These are phyloP conservation scores for Cerastis rubricosa DNA, from an alignment of 2,888 invertebrate species.

Conservation along the genomic window DNA sequence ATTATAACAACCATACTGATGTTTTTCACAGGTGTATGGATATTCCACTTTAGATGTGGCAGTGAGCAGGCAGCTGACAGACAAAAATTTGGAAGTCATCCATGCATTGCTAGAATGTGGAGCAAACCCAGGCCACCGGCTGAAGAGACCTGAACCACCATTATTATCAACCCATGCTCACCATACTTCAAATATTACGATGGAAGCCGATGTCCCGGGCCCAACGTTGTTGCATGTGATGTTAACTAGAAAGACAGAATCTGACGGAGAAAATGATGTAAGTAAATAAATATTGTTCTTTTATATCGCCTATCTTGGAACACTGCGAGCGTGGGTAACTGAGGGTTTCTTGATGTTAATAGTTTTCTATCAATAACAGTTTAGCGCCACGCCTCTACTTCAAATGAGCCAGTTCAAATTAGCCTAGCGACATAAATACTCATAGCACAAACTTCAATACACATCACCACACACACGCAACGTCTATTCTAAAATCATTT, in stretches of 20 bases:
- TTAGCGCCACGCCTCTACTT: too few relatives aligned
- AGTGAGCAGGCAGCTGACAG: slow-evolving; percentile 75
- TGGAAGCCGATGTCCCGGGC: slow-evolving; percentile 78
- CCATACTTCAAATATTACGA: slow-evolving; percentile 7
- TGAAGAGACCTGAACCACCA: slow-evolving; percentile 55
- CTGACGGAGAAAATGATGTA: slow-evolving; percentile 76
- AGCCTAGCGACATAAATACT: too few relatives aligned
- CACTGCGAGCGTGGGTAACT: background rate
- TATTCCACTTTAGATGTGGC: slow-evolving; percentile 81
- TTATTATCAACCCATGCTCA: too few relatives aligned
- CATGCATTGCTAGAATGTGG: slow-evolving; percentile 77
- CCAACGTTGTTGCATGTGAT: slow-evolving; percentile 83
- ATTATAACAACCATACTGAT: background rate
- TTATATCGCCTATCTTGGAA: background rate
- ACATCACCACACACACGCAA: too few relatives aligned
- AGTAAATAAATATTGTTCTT: slow-evolving; percentile 5
- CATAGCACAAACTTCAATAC: too few relatives aligned
- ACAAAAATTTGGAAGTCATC: slow-evolving; percentile 76
- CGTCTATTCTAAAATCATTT: too few relatives aligned
- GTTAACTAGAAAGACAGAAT: slow-evolving; percentile 74
- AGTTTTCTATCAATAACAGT: too few relatives aligned
- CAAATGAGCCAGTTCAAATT: too few relatives aligned
- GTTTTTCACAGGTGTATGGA: slow-evolving; percentile 69
- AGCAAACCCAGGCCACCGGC: slow-evolving; percentile 73
- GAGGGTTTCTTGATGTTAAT: background rate